Base-by-base conservation (phyloP, 2,113 vertebrate genomes). In the Megaptera novaeangliae region DNA sequence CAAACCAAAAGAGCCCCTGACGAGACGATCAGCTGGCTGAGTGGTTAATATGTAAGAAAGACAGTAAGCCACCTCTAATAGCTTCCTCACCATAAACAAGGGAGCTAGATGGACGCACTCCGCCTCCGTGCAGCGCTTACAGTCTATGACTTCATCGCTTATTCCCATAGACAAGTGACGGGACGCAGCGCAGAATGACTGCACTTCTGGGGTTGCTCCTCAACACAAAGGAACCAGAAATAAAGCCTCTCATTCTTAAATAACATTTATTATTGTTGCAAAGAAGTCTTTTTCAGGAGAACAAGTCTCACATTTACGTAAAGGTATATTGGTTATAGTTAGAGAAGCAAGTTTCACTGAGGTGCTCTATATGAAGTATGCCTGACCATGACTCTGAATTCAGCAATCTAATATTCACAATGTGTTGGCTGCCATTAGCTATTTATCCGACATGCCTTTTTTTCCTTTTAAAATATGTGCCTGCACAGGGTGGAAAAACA, bases 301-400 rank as follows among this genome's bases (percentile, higher is more conserved):
- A 98, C 95, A 98, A 90, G 96, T 98, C 98, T 98, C 98, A 98
- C 95, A 97, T 98, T 98, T 98, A 98, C 97, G 98, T 97, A 97
- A 96, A 98, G 97, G 96, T 94, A 94, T 95, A 88, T 15, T 93
- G 87, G 96, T 93, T 98, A 97, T 83, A 92, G 77, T 98, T 97
- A 98, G 71, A 98, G 98, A 96, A 97, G 98, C 90, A 95, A 96
- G 97, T 98, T 88, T 98, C 98, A 98, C 94, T 97, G 97, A 98
- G 96, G 96, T 61, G 74, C 92, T 98, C 61, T 92, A 97, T 88
- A 97, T 81, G 94, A 97, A 96, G 94, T 90, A 80, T 87, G 93
- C 61, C 97, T 41, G 63, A 74, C 96, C 97, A 98, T 8, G 83
- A 98, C 93, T 97, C 90, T 92, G 31, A 85, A 98, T 95, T 92